Percentiles rank a stretch among this genome's conserved stretches.
Evolutionary conservation across 2,113 vertebrate genomes (phyloP).

Genomic region (Cranoglanis bouderius): DNA sequence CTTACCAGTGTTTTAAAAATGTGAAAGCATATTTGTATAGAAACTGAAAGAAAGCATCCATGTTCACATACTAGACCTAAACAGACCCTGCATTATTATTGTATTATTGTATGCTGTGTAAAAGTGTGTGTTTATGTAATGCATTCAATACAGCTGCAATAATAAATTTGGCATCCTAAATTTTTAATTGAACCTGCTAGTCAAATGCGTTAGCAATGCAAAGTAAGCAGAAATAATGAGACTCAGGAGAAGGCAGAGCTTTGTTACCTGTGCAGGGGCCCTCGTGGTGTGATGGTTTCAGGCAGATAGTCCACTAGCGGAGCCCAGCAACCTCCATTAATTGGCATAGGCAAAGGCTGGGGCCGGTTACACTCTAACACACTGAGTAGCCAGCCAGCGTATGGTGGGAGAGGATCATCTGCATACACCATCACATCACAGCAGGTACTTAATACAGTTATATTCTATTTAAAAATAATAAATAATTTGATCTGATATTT

Average conservation of each 20-base stretch:
- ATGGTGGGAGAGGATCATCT: conserved; percentile 93
- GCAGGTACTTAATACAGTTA: not conserved
- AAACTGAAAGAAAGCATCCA: not conserved
- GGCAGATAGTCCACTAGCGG: conserved; percentile 96
- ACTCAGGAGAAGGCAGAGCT: not conserved
- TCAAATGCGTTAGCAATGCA: not conserved
- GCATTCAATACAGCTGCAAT: no score
- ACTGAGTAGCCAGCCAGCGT: conserved; percentile 89
- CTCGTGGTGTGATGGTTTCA: conserved; percentile 92
- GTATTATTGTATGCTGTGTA: not conserved
- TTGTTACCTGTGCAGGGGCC: conserved; percentile 89
- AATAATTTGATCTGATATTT: not conserved
- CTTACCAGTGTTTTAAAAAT: not conserved
- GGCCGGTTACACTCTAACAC: conserved; percentile 91
- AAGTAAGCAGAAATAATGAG: not conserved
- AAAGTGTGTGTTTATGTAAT: not conserved
- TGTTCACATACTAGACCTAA: not conserved
- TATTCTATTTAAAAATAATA: not conserved
- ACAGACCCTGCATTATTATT: not conserved
- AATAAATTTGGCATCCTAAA: not conserved
- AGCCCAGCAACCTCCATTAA: conserved; percentile 96
- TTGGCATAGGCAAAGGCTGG: conserved; percentile 93
- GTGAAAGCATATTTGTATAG: not conserved
- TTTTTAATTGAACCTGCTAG: not conserved
- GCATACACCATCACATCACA: conserved; percentile 30